These are phyloP conservation scores for Centropristis striata DNA, from an alignment of 2,113 vertebrate species.

Conservation along the genomic window DNA sequence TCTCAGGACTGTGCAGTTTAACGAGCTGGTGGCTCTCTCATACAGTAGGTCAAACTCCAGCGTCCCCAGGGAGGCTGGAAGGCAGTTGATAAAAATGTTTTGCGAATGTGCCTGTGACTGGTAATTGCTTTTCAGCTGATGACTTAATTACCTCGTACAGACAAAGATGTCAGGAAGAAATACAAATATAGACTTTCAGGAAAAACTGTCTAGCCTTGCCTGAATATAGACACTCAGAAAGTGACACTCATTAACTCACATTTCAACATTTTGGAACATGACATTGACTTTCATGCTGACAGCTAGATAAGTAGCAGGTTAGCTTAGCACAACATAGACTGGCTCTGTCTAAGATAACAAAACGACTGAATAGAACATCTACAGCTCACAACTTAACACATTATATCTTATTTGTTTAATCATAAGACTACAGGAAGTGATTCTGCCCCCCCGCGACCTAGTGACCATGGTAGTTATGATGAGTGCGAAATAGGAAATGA, in stretches of 20 bases:
- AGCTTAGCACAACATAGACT: no score
- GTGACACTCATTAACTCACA: neutral
- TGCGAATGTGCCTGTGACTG: neutral
- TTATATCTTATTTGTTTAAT: no score
- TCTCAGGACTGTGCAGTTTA: constrained; percentile 85
- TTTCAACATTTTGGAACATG: neutral
- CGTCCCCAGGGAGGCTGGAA: constrained; percentile 84
- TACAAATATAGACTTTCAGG: neutral
- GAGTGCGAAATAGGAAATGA: no score
- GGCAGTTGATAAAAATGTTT: constrained; percentile 32
- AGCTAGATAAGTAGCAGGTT: neutral
- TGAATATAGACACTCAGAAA: neutral
- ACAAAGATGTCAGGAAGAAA: constrained; percentile 4
- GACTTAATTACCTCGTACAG: constrained; percentile 25
- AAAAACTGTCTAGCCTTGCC: neutral
- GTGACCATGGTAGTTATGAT: no score
- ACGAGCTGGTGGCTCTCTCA: constrained; percentile 83
- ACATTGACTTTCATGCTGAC: neutral
- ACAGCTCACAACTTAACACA: no score
- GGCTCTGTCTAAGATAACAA: no score
- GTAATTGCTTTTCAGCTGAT: constrained; percentile 46
- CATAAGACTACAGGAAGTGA: no score
- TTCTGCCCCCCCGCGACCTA: no score
- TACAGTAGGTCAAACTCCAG: constrained; percentile 86
- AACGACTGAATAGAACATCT: no score